Base-by-base conservation (phyloP, 2,888 invertebrate genomes). In the Tinea semifulvella region DNA sequence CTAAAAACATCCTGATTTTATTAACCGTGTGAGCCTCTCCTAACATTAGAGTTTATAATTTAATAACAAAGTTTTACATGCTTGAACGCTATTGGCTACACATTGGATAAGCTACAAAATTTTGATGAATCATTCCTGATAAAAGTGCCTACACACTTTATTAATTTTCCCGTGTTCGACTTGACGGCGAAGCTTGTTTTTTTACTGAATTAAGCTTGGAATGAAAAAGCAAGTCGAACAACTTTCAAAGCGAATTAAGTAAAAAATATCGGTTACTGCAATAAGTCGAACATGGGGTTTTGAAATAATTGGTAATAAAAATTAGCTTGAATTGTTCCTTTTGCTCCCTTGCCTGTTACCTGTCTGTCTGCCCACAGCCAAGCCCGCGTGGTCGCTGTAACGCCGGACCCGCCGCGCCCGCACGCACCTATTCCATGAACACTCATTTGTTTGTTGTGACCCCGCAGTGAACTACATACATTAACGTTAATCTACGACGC, bases 381-480 rank as follows among this genome's bases (percentile, higher is more conserved):
- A 71, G 72, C 79, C 77, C 58, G 53, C 61, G 67, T 72, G 76
- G 80, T 75, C 69, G 65, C 61, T 76, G 69, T 77, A 76, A 71
- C 63, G 73, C 66, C 31, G 20, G 25, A 16, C 13, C 13, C 61
- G 60, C 56, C 64, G 50, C 60, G 71, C 63, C 61, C 72, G 69
- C 74, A 70, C 77, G 69, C 72, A 68, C 73, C 69, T 76, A 77
- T 76, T 75, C 76, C 77, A 76, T 76, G 76, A 76, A 76, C 77
- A 73, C 76, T 76, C 74, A 73, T 76, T 77, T 76, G 76, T 77
- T 13, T n/a, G n/a, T 76, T 77, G 79, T 79, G 77, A 79, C 70
- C 77, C 79, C 76, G 79, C 79, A 79, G 79, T 76, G 76, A 77
- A 72, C 75, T 70, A 71, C 75, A 76, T 71, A 76, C 71, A 73